Evolutionary conservation across 2,888 invertebrate genomes (phyloP).

Genomic region (Zele albiditarsus): DNA sequence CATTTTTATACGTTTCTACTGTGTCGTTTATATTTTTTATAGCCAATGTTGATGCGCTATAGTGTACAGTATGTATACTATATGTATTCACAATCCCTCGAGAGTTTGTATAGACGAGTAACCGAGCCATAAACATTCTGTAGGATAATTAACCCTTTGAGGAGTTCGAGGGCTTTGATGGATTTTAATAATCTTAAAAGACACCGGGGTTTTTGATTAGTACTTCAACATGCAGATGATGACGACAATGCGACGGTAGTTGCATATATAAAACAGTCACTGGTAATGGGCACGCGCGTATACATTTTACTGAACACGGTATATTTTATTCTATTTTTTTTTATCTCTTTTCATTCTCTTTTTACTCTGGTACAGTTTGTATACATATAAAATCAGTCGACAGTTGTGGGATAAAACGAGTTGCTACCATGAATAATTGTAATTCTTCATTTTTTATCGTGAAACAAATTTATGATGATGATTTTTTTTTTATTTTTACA

Average conservation of each 20-base stretch:
- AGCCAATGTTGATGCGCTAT: neutral
- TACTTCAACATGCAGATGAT: slow-evolving; percentile 61
- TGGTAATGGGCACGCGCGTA: neutral
- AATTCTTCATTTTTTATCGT: neutral
- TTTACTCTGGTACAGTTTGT: neutral
- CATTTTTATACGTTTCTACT: slow-evolving; percentile 7
- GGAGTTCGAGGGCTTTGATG: slow-evolving; percentile 68
- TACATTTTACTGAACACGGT: neutral
- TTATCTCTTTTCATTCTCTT: slow-evolving; percentile 29
- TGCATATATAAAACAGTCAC: slow-evolving; percentile 39
- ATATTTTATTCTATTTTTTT: slow-evolving; percentile 3
- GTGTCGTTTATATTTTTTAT: slow-evolving; percentile 11
- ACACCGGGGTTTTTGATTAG: slow-evolving; percentile 66
- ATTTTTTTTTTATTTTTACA: neutral
- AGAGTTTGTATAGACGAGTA: slow-evolving; percentile 52
- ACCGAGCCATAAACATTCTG: slow-evolving; percentile 68
- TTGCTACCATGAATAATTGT: neutral
- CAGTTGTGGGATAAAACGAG: neutral
- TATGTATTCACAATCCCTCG: slow-evolving; percentile 50
- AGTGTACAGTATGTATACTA: slow-evolving; percentile 37
- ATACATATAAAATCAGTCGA: neutral
- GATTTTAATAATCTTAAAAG: slow-evolving; percentile 71
- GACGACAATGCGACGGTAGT: slow-evolving; percentile 57
- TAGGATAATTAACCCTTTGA: slow-evolving; percentile 72
- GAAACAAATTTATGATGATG: neutral